Conservation (phyloP, 1,140 invertebrate genomes). For the Maniola jurtina region DNA sequence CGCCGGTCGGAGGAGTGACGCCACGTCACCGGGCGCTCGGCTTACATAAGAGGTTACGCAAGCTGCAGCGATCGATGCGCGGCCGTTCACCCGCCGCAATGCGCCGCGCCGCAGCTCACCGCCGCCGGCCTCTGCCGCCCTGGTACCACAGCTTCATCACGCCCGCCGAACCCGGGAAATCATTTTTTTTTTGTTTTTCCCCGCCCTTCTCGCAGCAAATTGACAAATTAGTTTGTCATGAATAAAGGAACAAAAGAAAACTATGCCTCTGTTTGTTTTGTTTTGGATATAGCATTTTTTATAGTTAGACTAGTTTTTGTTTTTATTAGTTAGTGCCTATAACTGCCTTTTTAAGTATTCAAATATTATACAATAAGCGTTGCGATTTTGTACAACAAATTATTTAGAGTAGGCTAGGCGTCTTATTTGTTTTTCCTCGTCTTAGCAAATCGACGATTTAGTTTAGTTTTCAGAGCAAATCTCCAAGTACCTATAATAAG, state of each 20-base stretch:
- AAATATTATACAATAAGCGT: too few relatives aligned
- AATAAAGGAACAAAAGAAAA: neutral
- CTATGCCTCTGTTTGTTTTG: neutral
- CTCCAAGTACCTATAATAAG: too few relatives aligned
- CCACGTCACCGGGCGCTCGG: slow-evolving; percentile 59
- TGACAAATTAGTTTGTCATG: slow-evolving; percentile 7
- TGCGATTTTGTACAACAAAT: too few relatives aligned
- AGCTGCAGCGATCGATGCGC: slow-evolving; percentile 64
- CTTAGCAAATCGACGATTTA: too few relatives aligned
- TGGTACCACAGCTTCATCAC: slow-evolving; percentile 49
- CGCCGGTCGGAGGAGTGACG: slow-evolving; percentile 1
- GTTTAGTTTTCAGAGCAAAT: too few relatives aligned
- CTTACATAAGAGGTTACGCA: slow-evolving; percentile 70
- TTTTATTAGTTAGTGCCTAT: too few relatives aligned
- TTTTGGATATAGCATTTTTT: neutral
- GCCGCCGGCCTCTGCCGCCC: slow-evolving; percentile 52
- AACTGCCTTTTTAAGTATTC: too few relatives aligned
- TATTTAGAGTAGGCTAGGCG: too few relatives aligned
- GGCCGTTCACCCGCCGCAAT: slow-evolving; percentile 75
- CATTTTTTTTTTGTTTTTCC: slow-evolving; percentile 33
- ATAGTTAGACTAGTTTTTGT: too few relatives aligned
- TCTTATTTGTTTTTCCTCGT: too few relatives aligned
- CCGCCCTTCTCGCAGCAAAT: slow-evolving; percentile 7
- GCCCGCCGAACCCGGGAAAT: slow-evolving; percentile 36
- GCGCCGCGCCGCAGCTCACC: slow-evolving; percentile 56